Conservation (phyloP, 2,888 invertebrate genomes). For the Phragmatobia fuliginosa region DNA sequence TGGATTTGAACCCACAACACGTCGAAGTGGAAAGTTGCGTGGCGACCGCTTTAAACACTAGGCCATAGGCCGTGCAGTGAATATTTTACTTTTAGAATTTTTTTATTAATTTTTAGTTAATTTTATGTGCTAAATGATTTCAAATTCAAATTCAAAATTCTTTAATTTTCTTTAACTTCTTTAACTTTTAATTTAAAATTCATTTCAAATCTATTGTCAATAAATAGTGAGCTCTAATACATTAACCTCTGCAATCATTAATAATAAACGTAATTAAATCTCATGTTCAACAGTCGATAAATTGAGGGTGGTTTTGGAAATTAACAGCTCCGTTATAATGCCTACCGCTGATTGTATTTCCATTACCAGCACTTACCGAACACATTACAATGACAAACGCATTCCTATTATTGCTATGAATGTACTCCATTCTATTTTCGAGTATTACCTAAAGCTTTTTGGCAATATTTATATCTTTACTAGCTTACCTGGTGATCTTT, state of each 20-base stretch:
- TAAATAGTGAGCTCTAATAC: neutral
- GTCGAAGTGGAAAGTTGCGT: too few relatives aligned
- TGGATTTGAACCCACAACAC: too few relatives aligned
- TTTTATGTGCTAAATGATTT: too few relatives aligned
- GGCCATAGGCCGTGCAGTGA: too few relatives aligned
- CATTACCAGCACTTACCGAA: slow-evolving; percentile 17
- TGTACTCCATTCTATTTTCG: neutral
- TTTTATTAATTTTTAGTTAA: too few relatives aligned
- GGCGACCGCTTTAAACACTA: too few relatives aligned
- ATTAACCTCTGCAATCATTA: slow-evolving; percentile 6
- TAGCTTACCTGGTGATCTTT: too few relatives aligned
- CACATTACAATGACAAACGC: slow-evolving; percentile 9
- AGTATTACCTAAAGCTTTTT: too few relatives aligned
- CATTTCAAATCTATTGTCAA: neutral
- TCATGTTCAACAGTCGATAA: slow-evolving; percentile 18
- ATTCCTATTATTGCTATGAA: slow-evolving; percentile 1
- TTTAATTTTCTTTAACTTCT: too few relatives aligned
- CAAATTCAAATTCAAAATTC: too few relatives aligned
- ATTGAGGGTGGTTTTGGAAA: slow-evolving; percentile 12
- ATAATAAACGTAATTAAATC: slow-evolving; percentile 7
- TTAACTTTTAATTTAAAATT: neutral
- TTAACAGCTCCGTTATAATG: slow-evolving; percentile 18
- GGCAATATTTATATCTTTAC: too few relatives aligned
- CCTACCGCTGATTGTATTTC: slow-evolving; percentile 19
- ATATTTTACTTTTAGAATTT: too few relatives aligned